Evolutionary conservation across 2,888 invertebrate genomes (phyloP).

Genomic region (Oeneis ivallda): DNA sequence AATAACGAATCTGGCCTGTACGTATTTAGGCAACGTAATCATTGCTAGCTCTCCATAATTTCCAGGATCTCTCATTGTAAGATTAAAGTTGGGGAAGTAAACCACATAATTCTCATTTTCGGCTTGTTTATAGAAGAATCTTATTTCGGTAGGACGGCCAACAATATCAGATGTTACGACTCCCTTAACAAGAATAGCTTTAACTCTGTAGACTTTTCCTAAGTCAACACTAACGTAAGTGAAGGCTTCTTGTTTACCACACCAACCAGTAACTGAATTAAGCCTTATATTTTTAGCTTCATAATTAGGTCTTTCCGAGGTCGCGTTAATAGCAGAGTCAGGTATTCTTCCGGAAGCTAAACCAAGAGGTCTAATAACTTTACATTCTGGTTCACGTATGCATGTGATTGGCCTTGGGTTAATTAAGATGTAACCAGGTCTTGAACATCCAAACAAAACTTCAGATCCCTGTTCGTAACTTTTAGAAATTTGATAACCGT

Average conservation of each 20-base stretch:
- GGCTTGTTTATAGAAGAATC: slow-evolving; percentile 97
- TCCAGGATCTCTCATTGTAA: slow-evolving; percentile 97
- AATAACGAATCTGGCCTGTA: slow-evolving; percentile 96
- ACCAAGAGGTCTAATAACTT: slow-evolving; percentile 94
- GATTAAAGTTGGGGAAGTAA: slow-evolving; percentile 97
- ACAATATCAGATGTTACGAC: slow-evolving; percentile 97
- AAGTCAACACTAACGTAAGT: slow-evolving; percentile 97
- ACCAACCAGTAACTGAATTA: slow-evolving; percentile 97
- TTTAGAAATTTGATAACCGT: slow-evolving; percentile 92
- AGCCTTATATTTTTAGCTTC: slow-evolving; percentile 94
- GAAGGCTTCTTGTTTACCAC: slow-evolving; percentile 97
- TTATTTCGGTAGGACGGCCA: slow-evolving; percentile 96
- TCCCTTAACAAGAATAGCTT: slow-evolving; percentile 95
- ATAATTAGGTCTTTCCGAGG: slow-evolving; percentile 95
- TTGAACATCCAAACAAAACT: slow-evolving; percentile 93
- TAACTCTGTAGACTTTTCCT: slow-evolving; percentile 95
- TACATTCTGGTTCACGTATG: slow-evolving; percentile 95
- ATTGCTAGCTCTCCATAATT: slow-evolving; percentile 97
- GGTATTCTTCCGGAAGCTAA: slow-evolving; percentile 95
- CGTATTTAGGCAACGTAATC: slow-evolving; percentile 96
- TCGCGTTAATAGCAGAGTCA: slow-evolving; percentile 96
- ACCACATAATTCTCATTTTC: slow-evolving; percentile 97
- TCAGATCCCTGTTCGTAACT: slow-evolving; percentile 95
- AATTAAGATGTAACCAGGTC: slow-evolving; percentile 95
- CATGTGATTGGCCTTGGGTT: slow-evolving; percentile 95